A percentile compares a stretch with the other conserved stretches of the same genome.
phyloP scores from a whole-genome alignment of 1,140 invertebrate genomes.

The Philotrypesis tridentata region DNA sequence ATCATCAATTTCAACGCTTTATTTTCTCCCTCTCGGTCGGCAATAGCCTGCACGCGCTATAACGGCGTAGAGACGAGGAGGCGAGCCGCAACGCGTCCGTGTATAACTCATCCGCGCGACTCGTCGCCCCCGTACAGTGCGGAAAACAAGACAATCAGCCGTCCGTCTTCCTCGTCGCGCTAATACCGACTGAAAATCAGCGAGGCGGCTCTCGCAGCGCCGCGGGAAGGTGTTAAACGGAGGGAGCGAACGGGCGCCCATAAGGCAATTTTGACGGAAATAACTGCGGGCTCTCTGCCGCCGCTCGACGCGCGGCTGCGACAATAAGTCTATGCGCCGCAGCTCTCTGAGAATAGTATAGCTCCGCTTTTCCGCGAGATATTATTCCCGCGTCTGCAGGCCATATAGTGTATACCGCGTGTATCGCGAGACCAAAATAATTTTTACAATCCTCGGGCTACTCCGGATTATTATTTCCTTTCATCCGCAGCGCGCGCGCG shows the following conservation, averaged over 20 bases:
- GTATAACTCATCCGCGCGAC: too few species aligned
- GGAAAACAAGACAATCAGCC: background rate
- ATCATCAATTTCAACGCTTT: background rate
- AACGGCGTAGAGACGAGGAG: too few species aligned
- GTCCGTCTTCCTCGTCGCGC: background rate
- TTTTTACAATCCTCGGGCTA: background rate
- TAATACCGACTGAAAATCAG: background rate
- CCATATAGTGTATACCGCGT: too few species aligned
- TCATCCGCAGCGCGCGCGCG: background rate
- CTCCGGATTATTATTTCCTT: background rate
- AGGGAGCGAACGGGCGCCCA: slow-evolving; percentile 50
- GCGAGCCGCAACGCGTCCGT: too few species aligned
- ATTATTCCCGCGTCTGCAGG: background rate
- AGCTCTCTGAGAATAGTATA: slow-evolving; percentile 64
- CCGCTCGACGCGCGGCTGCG: slow-evolving; percentile 56
- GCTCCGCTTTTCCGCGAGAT: slow-evolving; percentile 17
- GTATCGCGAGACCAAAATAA: slow-evolving; percentile 11
- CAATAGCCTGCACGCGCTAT: too few species aligned
- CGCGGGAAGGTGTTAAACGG: background rate
- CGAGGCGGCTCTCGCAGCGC: too few species aligned
- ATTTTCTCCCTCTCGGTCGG: background rate
- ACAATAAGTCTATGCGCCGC: slow-evolving; percentile 67
- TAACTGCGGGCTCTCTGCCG: slow-evolving; percentile 65
- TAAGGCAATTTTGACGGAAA: slow-evolving; percentile 72
- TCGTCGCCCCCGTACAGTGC: too few species aligned